A percentile compares a stretch with the other conserved stretches of the same genome.
Evolutionary conservation across 2,888 invertebrate genomes (phyloP).

Genomic region (Nomada fucata): DNA sequence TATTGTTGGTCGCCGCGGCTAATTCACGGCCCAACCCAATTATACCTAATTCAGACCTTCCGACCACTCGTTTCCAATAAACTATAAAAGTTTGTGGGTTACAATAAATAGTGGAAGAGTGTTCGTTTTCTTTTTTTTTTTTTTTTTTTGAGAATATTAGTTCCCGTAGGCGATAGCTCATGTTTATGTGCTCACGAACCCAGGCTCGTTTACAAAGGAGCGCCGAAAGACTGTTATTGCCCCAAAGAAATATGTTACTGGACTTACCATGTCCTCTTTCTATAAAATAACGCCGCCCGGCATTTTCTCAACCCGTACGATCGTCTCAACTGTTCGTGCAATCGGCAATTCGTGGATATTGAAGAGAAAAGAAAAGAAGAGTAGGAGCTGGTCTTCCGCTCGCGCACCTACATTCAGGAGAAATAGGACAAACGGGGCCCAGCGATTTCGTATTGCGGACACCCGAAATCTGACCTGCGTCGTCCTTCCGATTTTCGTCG

Average conservation of each 20-base stretch:
- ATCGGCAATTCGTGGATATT: constrained; percentile 12
- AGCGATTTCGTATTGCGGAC: constrained; percentile 58
- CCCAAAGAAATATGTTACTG: constrained; percentile 67
- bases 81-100: constrained; percentile 76
- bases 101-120: constrained; percentile 67
- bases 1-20: not conserved
- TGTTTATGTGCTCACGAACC: constrained; percentile 64
- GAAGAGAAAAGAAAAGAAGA: not conserved
- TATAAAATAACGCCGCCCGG: constrained; percentile 45
- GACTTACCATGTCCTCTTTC: constrained; percentile 33
- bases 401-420: not conserved
- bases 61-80: constrained; percentile 67
- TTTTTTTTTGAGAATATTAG: constrained; percentile 53
- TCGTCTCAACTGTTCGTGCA: not conserved
- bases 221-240: constrained; percentile 71
- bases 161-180: constrained; percentile 63
- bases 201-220: constrained; percentile 61
- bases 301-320: constrained; percentile 43
- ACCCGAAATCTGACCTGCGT: constrained; percentile 69
- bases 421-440: constrained; percentile 32
- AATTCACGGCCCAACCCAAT: not conserved
- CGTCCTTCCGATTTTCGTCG: constrained; percentile 77
- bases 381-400: constrained; percentile 7
- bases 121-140: constrained; percentile 38
- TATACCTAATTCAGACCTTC: constrained; percentile 22